Conservation (phyloP, 2,797 vertebrate genomes). For the Lacerta viridis region DNA sequence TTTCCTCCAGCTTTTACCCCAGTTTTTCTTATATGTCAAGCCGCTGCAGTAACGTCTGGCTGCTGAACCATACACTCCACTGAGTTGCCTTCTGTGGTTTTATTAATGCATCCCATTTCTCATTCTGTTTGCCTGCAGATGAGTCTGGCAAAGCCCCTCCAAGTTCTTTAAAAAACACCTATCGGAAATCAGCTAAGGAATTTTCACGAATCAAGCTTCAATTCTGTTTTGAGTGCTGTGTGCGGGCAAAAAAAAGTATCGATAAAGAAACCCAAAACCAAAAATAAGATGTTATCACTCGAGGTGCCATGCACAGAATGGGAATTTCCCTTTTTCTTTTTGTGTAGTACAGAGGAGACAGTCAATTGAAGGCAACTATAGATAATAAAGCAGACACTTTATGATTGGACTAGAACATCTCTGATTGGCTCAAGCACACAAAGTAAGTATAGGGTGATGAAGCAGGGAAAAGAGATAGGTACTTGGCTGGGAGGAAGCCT, state of each 20-base stretch:
- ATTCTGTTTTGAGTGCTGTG: slow-evolving; percentile 1
- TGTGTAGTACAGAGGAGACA: background rate
- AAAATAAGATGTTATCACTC: slow-evolving; percentile 18
- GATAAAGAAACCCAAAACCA: too few relatives aligned
- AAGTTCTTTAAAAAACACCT: slow-evolving; percentile 36
- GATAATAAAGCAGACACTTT: background rate
- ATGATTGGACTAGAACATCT: background rate
- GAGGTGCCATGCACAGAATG: background rate
- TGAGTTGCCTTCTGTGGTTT: slow-evolving; percentile 67
- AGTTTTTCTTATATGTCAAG: slow-evolving; percentile 63
- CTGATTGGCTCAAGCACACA: background rate
- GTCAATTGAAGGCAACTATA: background rate
- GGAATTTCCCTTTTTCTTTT: background rate
- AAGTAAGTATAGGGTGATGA: background rate
- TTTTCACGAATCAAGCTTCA: slow-evolving; percentile 42
- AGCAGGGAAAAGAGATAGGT: too few relatives aligned
- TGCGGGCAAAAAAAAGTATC: background rate
- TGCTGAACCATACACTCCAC: slow-evolving; percentile 55
- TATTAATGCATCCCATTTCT: slow-evolving; percentile 69
- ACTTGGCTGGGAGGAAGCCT: background rate
- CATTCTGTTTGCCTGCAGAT: slow-evolving; percentile 62
- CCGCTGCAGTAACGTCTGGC: slow-evolving; percentile 69
- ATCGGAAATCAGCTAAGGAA: slow-evolving; percentile 58
- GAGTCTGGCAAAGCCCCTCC: slow-evolving; percentile 63
- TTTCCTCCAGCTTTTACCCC: slow-evolving; percentile 57